Base-by-base conservation (phyloP, 2,888 invertebrate genomes). In the Ashinkailepas kermadecensis region DNA sequence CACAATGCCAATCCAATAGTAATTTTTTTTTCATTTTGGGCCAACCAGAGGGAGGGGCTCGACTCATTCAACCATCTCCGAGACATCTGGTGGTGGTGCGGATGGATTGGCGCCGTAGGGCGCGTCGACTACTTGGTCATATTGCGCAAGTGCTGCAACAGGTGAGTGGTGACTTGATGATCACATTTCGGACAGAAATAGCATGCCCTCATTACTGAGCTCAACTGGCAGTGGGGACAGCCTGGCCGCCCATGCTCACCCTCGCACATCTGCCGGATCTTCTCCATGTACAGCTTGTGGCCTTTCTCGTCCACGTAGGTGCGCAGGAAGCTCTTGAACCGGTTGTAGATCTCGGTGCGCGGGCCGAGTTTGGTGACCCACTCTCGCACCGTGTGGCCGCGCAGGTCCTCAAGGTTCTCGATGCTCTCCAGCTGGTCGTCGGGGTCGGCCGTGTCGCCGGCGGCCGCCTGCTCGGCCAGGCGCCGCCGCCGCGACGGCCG, bases 341-440 rank as follows among this genome's bases (percentile, higher is more conserved):
- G 92, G 88, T 99, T 97, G 82, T 95, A 93, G 85, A 99, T 97
- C 89, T 99, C 99, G 18, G 95, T 96, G 81, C 94, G 91, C 0
- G 99, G 97, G 0, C 96, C 98, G 85, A 97, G 89, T 94, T 97
- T 95, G 81, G 93, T 92, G 0, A 99, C 97, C 97, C 99, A 99
- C 86, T 99, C 98, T 86, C 95, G 94, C 4, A 95, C 94, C 0
- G 94, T 91, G 86, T 97, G 93, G 0, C 99, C 99, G 87, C 97
- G 96, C 10, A 97, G 97, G 86, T 99, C 99, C 87, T 99, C 99
- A 62, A 99, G 89, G 88, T 98, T 99, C 87, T 99, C 99, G 84
- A 99, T 97, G 82, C 97, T 95, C 88, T 99, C 98, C 78, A 96
- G 92, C 90, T 94, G 90, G 85, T 95, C 95, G 54, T 90, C 88